Base-by-base conservation (phyloP, 1,140 invertebrate species). In the Diachasma alloeum region DNA sequence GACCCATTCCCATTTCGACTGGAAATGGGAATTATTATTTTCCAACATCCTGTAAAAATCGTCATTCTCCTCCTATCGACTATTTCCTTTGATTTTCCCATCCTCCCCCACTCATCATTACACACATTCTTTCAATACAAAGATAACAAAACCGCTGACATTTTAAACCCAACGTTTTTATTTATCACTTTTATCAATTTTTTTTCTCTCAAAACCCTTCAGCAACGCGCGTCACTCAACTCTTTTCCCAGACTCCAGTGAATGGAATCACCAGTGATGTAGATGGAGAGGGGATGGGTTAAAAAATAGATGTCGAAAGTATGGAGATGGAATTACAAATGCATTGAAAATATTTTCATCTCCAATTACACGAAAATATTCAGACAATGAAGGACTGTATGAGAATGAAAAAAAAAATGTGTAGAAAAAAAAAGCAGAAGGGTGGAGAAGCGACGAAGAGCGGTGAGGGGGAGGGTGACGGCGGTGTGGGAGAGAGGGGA, bases 1-100 rank as follows among this genome's bases (percentile, higher is more conserved):
- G 87, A 85, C 85, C 74, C 84, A 84, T 82, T 86, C 79, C 39
- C 17, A 48, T 31, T 56, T 69, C 77, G 19, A 63, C 9, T 44
- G 81, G 80, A 79, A 81, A 86, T 82, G 85, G 83, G 67, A 39
- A 71, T 74, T 75, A 78, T 78, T 78, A 78, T 75, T 75, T 78
- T 78, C 68, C 68, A 56, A 78, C 69, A 75, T 78, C 66, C 15
- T 66, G 37, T 39, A 48, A 78, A 78, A 78, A 70, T 67, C 26
- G 74, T 74, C 53, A 44, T 59, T 46, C 22, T 63, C 44, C 73
- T 26, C 26, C 46, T 70, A 75, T 75, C 48, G 48, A 66, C 37
- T 77, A 17, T 46, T 46, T 44, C 39, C 19, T 70, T 69, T 37
- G 36, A 37, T 42, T 15, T 69, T 10, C 39, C 39, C 39, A 10